Conservation (phyloP, 1,140 invertebrate species). For the Lerema accius region DNA sequence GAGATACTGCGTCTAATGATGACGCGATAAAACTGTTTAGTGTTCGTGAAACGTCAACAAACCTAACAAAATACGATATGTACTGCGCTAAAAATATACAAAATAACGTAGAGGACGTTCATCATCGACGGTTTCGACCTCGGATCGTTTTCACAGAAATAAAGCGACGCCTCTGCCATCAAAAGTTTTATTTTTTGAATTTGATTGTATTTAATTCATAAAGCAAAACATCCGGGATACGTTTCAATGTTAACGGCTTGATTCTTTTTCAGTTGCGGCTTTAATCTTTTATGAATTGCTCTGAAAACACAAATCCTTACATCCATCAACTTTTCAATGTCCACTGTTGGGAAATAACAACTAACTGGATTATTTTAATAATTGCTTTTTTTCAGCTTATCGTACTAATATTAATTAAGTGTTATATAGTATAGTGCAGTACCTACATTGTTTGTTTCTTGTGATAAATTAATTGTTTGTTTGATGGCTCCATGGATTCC, state of each 20-base stretch:
- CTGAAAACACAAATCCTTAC: no score
- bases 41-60: constrained; percentile 43
- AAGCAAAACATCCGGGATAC: constrained; percentile 13
- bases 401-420: no score
- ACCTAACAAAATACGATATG: constrained; percentile 34
- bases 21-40: constrained; percentile 15
- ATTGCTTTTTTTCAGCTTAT: no score
- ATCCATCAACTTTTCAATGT: no score
- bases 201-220: constrained; percentile 14
- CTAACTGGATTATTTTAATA: no score
- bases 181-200: constrained; percentile 21
- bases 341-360: no score
- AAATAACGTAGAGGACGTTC: constrained; percentile 38
- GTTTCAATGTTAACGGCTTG: neutral
- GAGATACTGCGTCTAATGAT: constrained; percentile 9
- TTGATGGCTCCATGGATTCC: no score
- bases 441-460: no score
- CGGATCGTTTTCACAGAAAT: constrained; percentile 29
- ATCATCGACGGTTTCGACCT: constrained; percentile 35
- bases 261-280: no score
- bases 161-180: constrained; percentile 19
- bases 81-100: constrained; percentile 37
- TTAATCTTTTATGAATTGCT: no score
- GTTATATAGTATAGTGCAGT: no score
- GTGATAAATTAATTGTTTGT: no score